phyloP scores from a whole-genome alignment of 2,113 vertebrate species.

The Rhagologus leucostigma region DNA sequence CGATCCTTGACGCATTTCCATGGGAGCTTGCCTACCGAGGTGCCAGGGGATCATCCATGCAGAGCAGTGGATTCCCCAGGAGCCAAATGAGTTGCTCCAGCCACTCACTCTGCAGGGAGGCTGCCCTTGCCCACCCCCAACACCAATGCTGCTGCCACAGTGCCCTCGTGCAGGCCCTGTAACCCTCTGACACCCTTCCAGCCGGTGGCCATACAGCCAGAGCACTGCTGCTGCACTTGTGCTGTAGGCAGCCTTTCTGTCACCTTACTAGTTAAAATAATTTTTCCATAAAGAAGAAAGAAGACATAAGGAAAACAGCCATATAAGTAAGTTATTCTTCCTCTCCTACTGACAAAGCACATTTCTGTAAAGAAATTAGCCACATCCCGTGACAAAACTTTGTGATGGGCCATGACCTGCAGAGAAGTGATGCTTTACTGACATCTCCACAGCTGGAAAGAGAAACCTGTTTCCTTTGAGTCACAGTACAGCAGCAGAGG shows the following conservation, averaged over 20 bases:
- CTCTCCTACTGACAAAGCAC: background rate
- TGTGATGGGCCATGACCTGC: background rate
- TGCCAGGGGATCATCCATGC: background rate
- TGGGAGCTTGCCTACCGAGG: background rate
- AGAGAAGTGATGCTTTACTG: background rate
- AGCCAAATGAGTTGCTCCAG: background rate
- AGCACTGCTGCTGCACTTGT: background rate
- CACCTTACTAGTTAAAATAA: background rate
- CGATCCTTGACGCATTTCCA: background rate
- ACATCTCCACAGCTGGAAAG: background rate
- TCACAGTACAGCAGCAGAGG: background rate
- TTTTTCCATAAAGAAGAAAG: background rate
- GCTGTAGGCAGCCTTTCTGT: background rate
- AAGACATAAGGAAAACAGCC: background rate
- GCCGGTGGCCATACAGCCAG: background rate
- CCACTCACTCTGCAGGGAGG: background rate
- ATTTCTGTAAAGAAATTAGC: background rate
- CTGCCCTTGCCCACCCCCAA: background rate
- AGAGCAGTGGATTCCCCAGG: background rate
- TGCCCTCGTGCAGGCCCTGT: background rate
- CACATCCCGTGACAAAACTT: background rate
- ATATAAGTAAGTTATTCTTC: background rate
- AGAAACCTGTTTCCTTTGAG: background rate
- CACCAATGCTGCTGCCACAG: background rate
- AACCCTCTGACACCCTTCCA: background rate